Evolutionary conservation across 2,113 vertebrate genomes (phyloP).

Genomic region (Nycticebus coucang): DNA sequence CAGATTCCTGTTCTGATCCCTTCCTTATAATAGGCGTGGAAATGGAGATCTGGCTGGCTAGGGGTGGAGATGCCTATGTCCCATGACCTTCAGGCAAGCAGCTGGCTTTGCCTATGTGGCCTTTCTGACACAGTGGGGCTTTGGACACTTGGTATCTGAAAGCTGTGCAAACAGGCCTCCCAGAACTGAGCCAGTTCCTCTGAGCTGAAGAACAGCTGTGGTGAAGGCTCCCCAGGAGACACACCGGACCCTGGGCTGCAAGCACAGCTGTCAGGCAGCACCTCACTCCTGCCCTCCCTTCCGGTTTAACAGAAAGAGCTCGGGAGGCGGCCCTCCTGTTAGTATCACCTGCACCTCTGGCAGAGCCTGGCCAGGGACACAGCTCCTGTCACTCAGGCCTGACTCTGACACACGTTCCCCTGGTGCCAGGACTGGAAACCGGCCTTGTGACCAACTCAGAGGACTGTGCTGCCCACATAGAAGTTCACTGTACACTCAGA

Average conservation of each 20-base stretch:
- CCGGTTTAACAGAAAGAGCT: background rate
- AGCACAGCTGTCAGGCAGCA: background rate
- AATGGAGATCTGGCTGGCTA: background rate
- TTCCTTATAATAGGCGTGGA: background rate
- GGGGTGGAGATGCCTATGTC: background rate
- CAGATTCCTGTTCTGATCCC: background rate
- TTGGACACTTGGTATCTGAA: background rate
- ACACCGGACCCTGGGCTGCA: accelerated
- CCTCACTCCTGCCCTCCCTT: background rate
- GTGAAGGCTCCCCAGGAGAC: background rate
- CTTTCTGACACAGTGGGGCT: background rate
- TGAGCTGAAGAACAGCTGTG: background rate
- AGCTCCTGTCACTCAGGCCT: background rate
- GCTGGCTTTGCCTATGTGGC: background rate
- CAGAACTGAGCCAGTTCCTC: background rate
- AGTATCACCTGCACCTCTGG: background rate
- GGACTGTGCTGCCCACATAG: background rate
- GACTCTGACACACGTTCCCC: background rate
- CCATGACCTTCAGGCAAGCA: background rate
- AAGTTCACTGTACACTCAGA: background rate
- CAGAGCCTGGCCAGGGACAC: background rate
- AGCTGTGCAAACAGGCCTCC: background rate
- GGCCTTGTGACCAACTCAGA: background rate
- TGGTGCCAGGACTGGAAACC: background rate
- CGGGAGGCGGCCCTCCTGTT: accelerated